Base-by-base conservation (phyloP, 1,140 invertebrate species). In the Apis dorsata region DNA sequence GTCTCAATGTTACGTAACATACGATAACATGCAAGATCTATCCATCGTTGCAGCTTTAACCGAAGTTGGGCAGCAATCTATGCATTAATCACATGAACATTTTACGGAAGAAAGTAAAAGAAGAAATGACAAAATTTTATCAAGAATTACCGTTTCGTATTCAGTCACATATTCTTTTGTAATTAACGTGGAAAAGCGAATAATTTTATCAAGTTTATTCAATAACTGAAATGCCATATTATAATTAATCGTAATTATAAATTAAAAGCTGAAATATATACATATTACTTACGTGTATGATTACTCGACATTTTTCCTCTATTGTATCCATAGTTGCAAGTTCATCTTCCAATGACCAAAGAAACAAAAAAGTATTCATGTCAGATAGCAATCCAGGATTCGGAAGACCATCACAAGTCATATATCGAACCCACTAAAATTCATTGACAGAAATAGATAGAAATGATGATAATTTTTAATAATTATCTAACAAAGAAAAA, bases 391-490 rank as follows among this genome's bases (percentile, higher is more conserved):
- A 93, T 7, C 91, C 92, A 0, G 95, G 95, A 90, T 96, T 95
- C 0, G 96, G 96, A n/a, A 96, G 91, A 44, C 95, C 95, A 72
- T 96, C 95, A 86, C 96, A 96, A 13, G 94, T 94, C 91, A 96
- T 93, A 83, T 95, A 96, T 59, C 95, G 94, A 53, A 93, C 81
- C 96, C 96, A 96, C 92, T 96, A 88, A 53, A 93, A 91, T 57
- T 53, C 53, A 4, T 10, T 21, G 28, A n/a, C 11, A 21, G 5
- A 60, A 19, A 75, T 19, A n/a, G 19, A 12, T 0, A n/a, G 1
- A 63, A 7, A 63, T 7, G 0, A 44, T 34, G 34, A 34, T 34
- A 34, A 17, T 34, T 4, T 65, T 65, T 9, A 19, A 65, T 10
- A 44, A 44, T 44, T 44, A 44, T 44, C 5, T 44, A 44, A 44